These are phyloP conservation scores for Amphibalanus amphitrite DNA, from an alignment of 1,140 invertebrate species.

Conservation along the genomic window DNA sequence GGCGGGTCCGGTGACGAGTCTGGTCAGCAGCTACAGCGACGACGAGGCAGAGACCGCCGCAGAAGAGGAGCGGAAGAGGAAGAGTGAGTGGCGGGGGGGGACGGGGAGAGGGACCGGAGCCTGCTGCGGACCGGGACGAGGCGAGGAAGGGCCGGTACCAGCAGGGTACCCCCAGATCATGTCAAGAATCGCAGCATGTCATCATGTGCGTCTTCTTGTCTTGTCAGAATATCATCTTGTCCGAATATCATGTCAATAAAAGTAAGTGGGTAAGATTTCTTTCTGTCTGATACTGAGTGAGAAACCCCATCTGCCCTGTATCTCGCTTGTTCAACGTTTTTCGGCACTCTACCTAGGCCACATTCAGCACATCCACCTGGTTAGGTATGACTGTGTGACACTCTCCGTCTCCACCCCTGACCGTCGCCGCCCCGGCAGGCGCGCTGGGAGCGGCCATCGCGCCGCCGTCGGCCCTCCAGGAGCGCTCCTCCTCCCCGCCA, in stretches of 20 bases:
- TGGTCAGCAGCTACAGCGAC: neutral
- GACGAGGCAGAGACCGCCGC: neutral
- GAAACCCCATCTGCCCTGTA: too few species aligned
- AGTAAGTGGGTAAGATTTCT: neutral
- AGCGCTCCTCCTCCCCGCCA: neutral
- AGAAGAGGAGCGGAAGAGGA: neutral
- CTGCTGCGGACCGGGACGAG: too few species aligned
- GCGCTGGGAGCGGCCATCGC: slow-evolving; percentile 20
- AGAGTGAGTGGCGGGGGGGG: neutral
- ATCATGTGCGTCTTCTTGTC: too few species aligned
- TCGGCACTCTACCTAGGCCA: neutral
- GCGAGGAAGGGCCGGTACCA: too few species aligned
- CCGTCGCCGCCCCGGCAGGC: slow-evolving; percentile 20
- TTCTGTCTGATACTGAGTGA: neutral
- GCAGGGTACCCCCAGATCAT: too few species aligned
- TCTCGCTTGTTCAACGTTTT: neutral
- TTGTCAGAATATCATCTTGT: too few species aligned
- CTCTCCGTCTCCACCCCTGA: neutral
- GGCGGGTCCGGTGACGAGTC: neutral
- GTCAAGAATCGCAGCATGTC: too few species aligned
- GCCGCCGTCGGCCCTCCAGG: neutral
- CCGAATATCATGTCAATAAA: too few species aligned
- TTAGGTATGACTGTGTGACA: neutral
- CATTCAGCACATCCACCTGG: too few species aligned
- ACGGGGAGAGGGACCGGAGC: too few species aligned